Conservation (phyloP, 2,888 invertebrate species). For the Alviniconcha strummeri region DNA sequence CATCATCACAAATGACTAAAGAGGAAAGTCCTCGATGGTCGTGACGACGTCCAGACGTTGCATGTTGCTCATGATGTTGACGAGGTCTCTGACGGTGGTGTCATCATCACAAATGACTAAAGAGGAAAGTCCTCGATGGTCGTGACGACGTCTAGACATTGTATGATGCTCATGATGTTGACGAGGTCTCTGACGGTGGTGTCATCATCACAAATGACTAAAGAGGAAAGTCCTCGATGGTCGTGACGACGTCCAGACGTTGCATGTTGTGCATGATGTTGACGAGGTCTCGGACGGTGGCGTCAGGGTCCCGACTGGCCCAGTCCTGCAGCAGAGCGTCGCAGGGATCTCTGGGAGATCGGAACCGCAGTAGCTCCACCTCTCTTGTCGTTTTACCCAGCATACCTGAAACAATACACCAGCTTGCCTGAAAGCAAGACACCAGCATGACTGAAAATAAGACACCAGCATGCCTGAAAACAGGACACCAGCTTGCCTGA, state of each 20-base stretch:
- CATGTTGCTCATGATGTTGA: constrained; percentile 38
- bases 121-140: constrained; percentile 39
- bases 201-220: not conserved
- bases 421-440: no score
- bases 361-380: constrained; percentile 40
- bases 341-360: constrained; percentile 46
- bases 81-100: constrained; percentile 38
- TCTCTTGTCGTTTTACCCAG: constrained; percentile 40
- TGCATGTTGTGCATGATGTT: constrained; percentile 40
- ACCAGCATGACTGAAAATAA: no score
- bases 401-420: constrained; percentile 31
- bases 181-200: constrained; percentile 39
- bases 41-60: constrained; percentile 42
- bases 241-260: constrained; percentile 42
- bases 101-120: not conserved
- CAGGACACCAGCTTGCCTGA: no score
- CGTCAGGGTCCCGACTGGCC: constrained; percentile 36
- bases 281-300: constrained; percentile 39
- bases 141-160: constrained; percentile 42
- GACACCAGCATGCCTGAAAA: no score
- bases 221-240: constrained; percentile 39
- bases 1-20: not conserved
- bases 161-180: constrained; percentile 39
- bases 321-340: constrained; percentile 46
- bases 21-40: constrained; percentile 37